Evolutionary conservation across 2,113 vertebrate genomes (phyloP).

Genomic region (Anguilla japonica): DNA sequence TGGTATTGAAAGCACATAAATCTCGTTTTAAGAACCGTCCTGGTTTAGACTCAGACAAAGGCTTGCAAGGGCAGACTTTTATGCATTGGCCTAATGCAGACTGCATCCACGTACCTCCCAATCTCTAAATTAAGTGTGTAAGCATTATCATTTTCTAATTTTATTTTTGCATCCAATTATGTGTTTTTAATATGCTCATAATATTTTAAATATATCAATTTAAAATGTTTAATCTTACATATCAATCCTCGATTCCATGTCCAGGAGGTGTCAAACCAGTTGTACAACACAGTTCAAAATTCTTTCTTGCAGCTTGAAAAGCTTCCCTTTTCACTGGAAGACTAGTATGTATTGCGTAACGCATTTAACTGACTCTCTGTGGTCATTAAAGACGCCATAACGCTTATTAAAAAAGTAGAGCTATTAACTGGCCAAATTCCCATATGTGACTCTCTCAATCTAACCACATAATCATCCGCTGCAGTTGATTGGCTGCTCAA

Average conservation of each 20-base stretch:
- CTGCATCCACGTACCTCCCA: background rate
- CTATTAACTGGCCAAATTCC: no score
- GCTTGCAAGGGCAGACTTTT: constrained; percentile 49
- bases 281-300: no score
- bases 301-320: background rate
- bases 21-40: constrained; percentile 67
- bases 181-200: background rate
- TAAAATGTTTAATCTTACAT: background rate
- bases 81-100: constrained; percentile 57
- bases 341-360: no score
- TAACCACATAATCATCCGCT: no score
- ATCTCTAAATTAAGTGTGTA: background rate
- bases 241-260: no score
- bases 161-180: background rate
- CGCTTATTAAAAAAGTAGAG: no score
- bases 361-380: no score
- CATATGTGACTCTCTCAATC: no score
- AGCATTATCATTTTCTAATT: background rate
- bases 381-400: no score
- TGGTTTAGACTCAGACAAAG: constrained; percentile 59
- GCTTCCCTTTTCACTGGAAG: background rate
- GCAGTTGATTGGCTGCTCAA: no score
- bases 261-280: no score
- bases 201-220: background rate
- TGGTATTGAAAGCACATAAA: constrained; percentile 69